Percentiles rank a stretch among this genome's conserved stretches.
Conservation (phyloP, 1,140 invertebrate species). For the Neomicropteryx cornuta region DNA sequence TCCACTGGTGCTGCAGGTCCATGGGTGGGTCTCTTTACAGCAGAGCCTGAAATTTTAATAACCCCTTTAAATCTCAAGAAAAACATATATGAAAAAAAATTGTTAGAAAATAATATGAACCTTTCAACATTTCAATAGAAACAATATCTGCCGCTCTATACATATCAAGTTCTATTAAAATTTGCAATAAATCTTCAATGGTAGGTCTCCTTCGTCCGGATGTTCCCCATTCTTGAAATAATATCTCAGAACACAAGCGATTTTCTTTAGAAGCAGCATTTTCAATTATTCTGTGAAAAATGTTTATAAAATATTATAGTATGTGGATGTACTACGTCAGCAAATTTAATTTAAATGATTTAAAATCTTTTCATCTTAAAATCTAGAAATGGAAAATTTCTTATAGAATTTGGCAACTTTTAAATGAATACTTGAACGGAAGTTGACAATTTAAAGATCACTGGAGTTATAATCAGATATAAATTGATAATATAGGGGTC, state of each 20-base stretch:
- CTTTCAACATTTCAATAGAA: constrained; percentile 45
- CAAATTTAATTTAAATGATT: constrained; percentile 6
- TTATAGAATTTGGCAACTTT: no score
- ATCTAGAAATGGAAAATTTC: no score
- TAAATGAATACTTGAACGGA: no score
- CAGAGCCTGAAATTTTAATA: constrained; percentile 19
- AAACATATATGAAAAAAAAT: constrained; percentile 5
- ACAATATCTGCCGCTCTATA: constrained; percentile 64
- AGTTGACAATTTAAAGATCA: no score
- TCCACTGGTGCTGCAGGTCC: constrained; percentile 40
- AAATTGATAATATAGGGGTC: no score
- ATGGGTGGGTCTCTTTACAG: constrained; percentile 30
- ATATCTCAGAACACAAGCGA: constrained; percentile 48
- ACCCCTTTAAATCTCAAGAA: background rate
- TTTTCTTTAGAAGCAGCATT: constrained; percentile 34
- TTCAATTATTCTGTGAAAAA: constrained; percentile 50
- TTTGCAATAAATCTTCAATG: constrained; percentile 40
- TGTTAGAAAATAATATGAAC: constrained; percentile 17
- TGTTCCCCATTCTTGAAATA: constrained; percentile 68
- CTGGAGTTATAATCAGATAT: no score
- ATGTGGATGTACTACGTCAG: background rate
- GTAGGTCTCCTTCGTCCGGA: constrained; percentile 52
- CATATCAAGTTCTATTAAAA: constrained; percentile 48
- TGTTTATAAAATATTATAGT: constrained; percentile 12
- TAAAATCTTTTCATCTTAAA: no score